Evolutionary conservation across 1,140 invertebrate genomes (phyloP), one percentile per base, ranked within the genome.

Genomic region (Lithobius niger): DNA sequence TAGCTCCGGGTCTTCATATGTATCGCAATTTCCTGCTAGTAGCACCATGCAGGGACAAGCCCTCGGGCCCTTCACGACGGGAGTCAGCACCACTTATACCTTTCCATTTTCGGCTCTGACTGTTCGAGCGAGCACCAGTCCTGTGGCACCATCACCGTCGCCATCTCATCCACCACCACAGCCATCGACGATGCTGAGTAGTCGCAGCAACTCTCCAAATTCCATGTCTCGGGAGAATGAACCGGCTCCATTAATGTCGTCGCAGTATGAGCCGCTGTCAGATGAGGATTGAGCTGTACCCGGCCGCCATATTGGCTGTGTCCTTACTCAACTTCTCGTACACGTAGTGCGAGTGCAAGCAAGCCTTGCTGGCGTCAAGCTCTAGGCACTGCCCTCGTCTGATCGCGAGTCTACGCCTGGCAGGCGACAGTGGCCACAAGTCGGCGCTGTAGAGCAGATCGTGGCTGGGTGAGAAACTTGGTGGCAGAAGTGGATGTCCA

Each of bases 201-300:
- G 55, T 59, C 61, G 22, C 57, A 62, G 31, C 50, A 60, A 19
- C 56, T 54, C 49, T 54, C 63, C 42, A 40, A 56, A 24, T 36
- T 57, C 24, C 49, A 49, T 25, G 59, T 56, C 27, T 52, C n/a
- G 45, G 27, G 45, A 44, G 21, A 42, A 42, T 24, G 84, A 88
- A 70, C 83, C 84, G 21, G 84, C 85, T 63, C 85, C 86, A 27
- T 72, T 89, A 48, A 76, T 90, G 62, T 85, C 82, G 19, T 81
- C 83, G 55, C 85, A 89, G 68, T 90, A 89, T 69, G 87, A 89
- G 70, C 83, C 86, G 21, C 75, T 90, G 1, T 88, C 84, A 54
- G 87, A 89, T 72, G 87, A 90, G 72, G 87, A 89, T 76, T 89
- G 48, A 50, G 21, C 24, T n/a, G n/a, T n/a, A n/a, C n/a, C n/a